phyloP scores from a whole-genome alignment of 2,113 vertebrate species.

The Chlorocebus sabaeus region DNA sequence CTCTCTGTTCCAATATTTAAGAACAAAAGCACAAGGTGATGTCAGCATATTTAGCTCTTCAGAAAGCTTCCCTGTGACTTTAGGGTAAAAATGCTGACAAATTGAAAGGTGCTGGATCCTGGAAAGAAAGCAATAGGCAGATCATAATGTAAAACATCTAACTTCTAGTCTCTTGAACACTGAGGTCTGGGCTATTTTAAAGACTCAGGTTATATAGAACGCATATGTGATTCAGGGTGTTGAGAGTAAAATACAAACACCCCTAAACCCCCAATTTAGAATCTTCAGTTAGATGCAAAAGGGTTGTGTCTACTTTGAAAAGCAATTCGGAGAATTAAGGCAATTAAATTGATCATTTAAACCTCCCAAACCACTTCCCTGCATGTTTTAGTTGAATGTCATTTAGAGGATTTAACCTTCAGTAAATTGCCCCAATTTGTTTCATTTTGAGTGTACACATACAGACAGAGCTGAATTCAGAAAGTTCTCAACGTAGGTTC shows the following conservation, averaged over 20 bases:
- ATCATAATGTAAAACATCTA: background rate
- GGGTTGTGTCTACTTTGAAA: slow-evolving; percentile 48
- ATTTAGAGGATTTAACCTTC: slow-evolving; percentile 69
- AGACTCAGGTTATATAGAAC: background rate
- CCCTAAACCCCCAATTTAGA: slow-evolving; percentile 24
- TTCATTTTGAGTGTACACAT: slow-evolving; percentile 58
- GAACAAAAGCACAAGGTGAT: background rate
- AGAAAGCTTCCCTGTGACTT: background rate
- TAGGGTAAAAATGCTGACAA: slow-evolving; percentile 7
- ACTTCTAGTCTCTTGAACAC: background rate
- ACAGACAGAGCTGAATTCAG: slow-evolving; percentile 63
- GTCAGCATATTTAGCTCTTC: background rate
- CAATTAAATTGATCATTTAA: slow-evolving; percentile 72
- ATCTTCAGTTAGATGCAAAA: slow-evolving; percentile 25
- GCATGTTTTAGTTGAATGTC: slow-evolving; percentile 49
- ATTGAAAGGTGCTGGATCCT: background rate
- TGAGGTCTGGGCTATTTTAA: slow-evolving; percentile 34
- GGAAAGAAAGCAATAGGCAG: background rate
- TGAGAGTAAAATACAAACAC: slow-evolving; percentile 44
- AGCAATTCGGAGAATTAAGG: slow-evolving; percentile 64
- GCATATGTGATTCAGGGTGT: background rate
- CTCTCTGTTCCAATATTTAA: background rate
- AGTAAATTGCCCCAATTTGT: slow-evolving; percentile 73
- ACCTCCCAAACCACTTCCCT: slow-evolving; percentile 47
- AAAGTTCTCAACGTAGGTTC: slow-evolving; percentile 37